These are phyloP conservation scores for Portunus trituberculatus DNA, from an alignment of 1,140 invertebrate species.

Conservation along the genomic window DNA sequence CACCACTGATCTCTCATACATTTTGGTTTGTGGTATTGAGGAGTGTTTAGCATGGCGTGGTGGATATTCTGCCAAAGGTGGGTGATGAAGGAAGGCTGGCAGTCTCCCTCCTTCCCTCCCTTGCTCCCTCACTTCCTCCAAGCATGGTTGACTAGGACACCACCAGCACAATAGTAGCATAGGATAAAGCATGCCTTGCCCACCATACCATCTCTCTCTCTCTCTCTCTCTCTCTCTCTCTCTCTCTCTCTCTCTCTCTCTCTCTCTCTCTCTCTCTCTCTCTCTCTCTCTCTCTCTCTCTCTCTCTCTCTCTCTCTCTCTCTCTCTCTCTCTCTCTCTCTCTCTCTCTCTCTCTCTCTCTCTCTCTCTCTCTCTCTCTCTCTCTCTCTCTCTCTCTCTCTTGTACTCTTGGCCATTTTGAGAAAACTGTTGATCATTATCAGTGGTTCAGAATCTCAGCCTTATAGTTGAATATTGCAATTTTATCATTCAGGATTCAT, in stretches of 20 bases:
- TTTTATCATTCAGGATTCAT: too few species aligned
- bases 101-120: not conserved
- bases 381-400: too few species aligned
- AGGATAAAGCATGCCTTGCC: not conserved
- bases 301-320: not conserved
- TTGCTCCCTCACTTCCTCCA: not conserved
- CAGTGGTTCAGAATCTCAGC: too few species aligned
- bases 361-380: not conserved
- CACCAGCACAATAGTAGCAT: constrained; percentile 21
- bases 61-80: not conserved
- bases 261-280: too few species aligned
- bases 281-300: not conserved
- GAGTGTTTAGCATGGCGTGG: not conserved
- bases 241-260: not conserved
- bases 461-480: too few species aligned
- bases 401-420: too few species aligned
- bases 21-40: not conserved
- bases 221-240: too few species aligned
- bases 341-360: not conserved
- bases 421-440: too few species aligned
- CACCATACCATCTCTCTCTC: not conserved
- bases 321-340: not conserved
- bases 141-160: not conserved
- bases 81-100: constrained; percentile 1
- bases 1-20: too few species aligned